Evolutionary conservation across 2,888 invertebrate genomes (phyloP), one percentile per base, ranked within the genome.

Genomic region (Venusia cambrica): DNA sequence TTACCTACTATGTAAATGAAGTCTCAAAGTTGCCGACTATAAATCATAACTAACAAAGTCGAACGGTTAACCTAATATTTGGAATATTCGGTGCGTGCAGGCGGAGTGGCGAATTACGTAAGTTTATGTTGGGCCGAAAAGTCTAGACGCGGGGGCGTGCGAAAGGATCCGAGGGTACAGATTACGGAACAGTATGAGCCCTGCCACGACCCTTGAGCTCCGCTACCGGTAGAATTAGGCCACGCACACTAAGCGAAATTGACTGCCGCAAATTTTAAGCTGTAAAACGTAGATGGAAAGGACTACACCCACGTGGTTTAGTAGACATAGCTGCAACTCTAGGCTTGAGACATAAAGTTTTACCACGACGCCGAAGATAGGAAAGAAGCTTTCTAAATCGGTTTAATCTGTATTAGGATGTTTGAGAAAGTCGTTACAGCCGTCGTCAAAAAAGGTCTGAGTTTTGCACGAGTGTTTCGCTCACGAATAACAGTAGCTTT

Each of bases 71-170:
- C 43, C 43, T 32, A 43, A 43, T 38, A 38, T 38, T 43, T 35
- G 28, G 31, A 35, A 38, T 32, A 43, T 38, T 43, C 24, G 32
- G 35, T 38, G 38, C 38, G 57, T 62, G 55, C 54, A 55, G 38
- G 46, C 36, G 41, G 31, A 26, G 42, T 30, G 36, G 38, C 37
- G 41, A 40, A 38, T 51, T 48, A 48, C 38, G 38, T 48, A 45
- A 44, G 56, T 58, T 48, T 56, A 49, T 56, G 54, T 53, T 45
- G 48, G 40, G 38, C 40, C 38, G n/a, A n/a, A 37, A 41, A 49
- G 74, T 76, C 75, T 77, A 77, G 76, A 77, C 75, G 70, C 68
- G 74, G 66, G 70, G 76, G 77, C 57, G 57, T 51, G 46, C 49
- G 49, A 62, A 66, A 58, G 66, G 62, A 63, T 62, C 57, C 51